Evolutionary conservation across 2,797 vertebrate genomes (phyloP), one percentile per base, ranked within the genome.

Genomic region (Neosalanx taihuensis): DNA sequence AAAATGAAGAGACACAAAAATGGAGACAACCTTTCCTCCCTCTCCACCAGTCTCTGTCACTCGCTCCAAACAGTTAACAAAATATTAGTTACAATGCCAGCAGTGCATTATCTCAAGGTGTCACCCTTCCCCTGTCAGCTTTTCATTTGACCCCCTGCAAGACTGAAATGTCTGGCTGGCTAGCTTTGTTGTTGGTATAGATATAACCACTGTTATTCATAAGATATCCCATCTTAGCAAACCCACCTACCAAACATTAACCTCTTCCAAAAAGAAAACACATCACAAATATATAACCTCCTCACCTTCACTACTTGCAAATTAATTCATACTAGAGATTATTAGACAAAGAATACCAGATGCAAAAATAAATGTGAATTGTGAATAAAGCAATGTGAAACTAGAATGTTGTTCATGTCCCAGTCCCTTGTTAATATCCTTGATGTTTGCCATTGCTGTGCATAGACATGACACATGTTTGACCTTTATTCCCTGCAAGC

Each of bases 401-500:
- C 26, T 30, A 23, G 17, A 41, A 46, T 29, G 15, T 77, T 80
- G 80, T 76, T 74, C 79, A 35, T 84, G 77, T 41, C 70, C 51
- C 69, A 7, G 56, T 70, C 74, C 74, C 79, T 76, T 79, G 81
- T 86, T 76, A 78, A 82, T 79, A 79, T 74, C 57, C 75, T 80
- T 81, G 79, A 79, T 74, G 83, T 74, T 33, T 74, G 72, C 83
- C 79, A 81, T 84, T 79, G 69, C 76, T 5, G 73, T 6, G 69
- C 26, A 20, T 70, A 60, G 77, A 81, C 73, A 17, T 77, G 84
- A 85, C 79, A 85, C 85, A 79, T 5, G 69, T 79, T 74, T 80
- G 83, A 71, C 82, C 81, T 87, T 87, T 80, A 75, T 80, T 74
- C 79, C 78, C 15, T n/a, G 18, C 75, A 83, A 80, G 72, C 75